Evolutionary conservation across 2,797 vertebrate species (phyloP).

Genomic region (Vireo griseus): DNA sequence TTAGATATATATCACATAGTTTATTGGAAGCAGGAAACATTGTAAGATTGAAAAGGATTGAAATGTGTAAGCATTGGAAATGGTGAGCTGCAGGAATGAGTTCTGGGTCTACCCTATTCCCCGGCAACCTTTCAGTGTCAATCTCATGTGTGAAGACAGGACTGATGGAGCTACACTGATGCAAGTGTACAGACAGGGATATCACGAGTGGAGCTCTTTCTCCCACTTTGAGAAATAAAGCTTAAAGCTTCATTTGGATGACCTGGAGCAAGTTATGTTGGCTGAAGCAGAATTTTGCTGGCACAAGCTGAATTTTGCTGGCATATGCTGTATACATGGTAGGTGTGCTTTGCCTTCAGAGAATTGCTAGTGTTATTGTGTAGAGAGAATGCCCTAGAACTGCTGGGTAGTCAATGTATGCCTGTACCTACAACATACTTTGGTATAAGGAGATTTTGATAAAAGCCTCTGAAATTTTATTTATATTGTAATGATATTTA

Average conservation of each 20-base stretch:
- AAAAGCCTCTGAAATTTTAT: neutral
- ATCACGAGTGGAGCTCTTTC: neutral
- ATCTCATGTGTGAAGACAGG: neutral
- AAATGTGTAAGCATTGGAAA: neutral
- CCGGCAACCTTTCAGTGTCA: neutral
- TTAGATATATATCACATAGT: neutral
- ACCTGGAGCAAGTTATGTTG: neutral
- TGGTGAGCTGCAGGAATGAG: neutral
- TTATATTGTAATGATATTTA: neutral
- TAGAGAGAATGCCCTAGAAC: neutral
- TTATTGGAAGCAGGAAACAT: neutral
- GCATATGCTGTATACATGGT: neutral
- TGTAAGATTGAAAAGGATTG: neutral
- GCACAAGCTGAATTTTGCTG: constrained; percentile 9
- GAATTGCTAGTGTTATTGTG: neutral
- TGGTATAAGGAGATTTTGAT: neutral
- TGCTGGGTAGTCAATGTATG: neutral
- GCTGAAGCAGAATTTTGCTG: constrained; percentile 14
- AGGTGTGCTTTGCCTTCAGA: neutral
- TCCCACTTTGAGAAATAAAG: neutral
- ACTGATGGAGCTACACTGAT: neutral
- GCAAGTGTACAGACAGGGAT: neutral
- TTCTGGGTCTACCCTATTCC: neutral
- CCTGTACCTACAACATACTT: neutral
- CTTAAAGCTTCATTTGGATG: neutral